Evolutionary conservation across 2,888 invertebrate genomes (phyloP), one percentile per base, ranked within the genome.

Genomic region (Coelopa pilipes): DNA sequence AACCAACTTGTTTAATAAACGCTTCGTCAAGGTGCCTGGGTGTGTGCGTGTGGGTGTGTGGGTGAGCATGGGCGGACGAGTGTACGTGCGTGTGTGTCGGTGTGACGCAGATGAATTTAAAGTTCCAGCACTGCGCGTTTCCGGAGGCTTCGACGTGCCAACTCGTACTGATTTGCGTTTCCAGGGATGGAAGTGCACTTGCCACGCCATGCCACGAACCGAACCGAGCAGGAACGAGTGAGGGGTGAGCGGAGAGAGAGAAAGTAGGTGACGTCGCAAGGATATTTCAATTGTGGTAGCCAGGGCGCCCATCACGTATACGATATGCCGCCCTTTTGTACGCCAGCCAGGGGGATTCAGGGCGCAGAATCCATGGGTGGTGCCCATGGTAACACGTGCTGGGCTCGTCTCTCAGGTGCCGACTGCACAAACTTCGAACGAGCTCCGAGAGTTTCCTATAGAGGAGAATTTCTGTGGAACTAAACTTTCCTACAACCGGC

Each of bases 141-240:
- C 68, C 46, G 67, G 76, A 77, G 80, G 80, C 79, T 68, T 72
- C 75, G 80, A 82, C 78, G 82, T 80, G 81, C 80, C 83, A 78
- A 80, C 77, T 77, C 83, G 85, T 84, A 84, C 85, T 85, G 82
- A 73, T 63, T 68, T 62, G 21, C 34, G 45, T 34, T 34, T 34
- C 34, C 34, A 34, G 34, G 34, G 34, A 34, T 34, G 34, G 34
- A 53, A 53, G 53, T 63, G 45, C 68, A 17, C 9, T n/a, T 72
- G 53, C 24, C 15, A 24, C 50, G 57, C 49, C 15, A 24, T 66
- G 57, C 49, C 63, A 19, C 49, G 65, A 63, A 67, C 62, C 19
- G 50, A 71, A 62, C 34, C 55, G 47, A 53, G 50, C 47, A 57
- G 34, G 34, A 34, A 34, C 34, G 7, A 34, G 34, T 34, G 34